These are phyloP conservation scores for Anguilla japonica DNA, from an alignment of 2,113 vertebrate genomes.

Conservation along the genomic window DNA sequence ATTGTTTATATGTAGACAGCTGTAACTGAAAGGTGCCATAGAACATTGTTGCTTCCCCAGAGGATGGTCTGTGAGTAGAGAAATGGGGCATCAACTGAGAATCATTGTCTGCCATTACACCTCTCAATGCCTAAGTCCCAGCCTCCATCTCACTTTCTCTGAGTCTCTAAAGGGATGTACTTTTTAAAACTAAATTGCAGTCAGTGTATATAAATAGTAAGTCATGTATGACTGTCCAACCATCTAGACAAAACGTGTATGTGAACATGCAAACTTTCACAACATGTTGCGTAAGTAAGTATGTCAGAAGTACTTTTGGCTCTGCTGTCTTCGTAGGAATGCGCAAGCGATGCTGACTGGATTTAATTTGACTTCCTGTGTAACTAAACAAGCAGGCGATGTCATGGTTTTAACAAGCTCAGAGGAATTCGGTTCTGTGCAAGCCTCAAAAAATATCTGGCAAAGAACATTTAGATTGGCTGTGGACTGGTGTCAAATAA, in stretches of 20 bases:
- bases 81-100: background rate
- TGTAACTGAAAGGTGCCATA: background rate
- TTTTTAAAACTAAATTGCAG: background rate
- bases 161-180: background rate
- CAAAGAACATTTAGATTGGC: slow-evolving; percentile 76
- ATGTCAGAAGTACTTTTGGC: background rate
- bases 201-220: no score
- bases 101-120: background rate
- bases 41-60: background rate
- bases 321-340: background rate
- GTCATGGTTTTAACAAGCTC: slow-evolving; percentile 53
- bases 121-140: background rate
- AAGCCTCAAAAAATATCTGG: slow-evolving; percentile 62
- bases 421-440: slow-evolving; percentile 35
- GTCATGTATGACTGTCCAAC: background rate
- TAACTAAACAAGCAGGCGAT: slow-evolving; percentile 48
- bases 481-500: slow-evolving; percentile 66
- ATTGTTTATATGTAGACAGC: background rate
- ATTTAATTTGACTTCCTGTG: slow-evolving; percentile 35
- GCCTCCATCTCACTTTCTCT: background rate
- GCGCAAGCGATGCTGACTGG: slow-evolving; percentile 1
- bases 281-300: background rate
- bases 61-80: background rate
- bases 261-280: background rate
- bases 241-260: background rate